Conservation (phyloP, 2,888 invertebrate genomes). For the Ditula angustiorana region DNA sequence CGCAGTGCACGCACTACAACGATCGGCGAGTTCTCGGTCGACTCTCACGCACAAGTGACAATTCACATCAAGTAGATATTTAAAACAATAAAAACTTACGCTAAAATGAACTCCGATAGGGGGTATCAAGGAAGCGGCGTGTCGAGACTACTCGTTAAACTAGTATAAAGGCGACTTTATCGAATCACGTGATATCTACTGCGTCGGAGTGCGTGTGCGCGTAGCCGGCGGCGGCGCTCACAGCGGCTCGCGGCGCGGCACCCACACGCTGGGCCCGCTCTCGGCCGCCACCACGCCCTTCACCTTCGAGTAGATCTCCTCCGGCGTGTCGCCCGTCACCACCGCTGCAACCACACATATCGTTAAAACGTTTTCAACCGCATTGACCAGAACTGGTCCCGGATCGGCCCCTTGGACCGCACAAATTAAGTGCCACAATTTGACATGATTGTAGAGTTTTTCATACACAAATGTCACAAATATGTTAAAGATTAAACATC, state of each 20-base stretch:
- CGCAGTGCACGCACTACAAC: constrained; percentile 65
- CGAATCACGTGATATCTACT: constrained; percentile 51
- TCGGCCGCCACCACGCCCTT: constrained; percentile 98
- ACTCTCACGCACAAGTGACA: constrained; percentile 68
- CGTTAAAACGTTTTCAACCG: too few relatives aligned
- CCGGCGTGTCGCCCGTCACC: constrained; percentile 98
- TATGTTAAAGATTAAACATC: too few relatives aligned
- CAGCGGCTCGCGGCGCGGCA: constrained; percentile 97
- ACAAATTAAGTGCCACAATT: too few relatives aligned
- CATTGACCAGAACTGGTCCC: too few relatives aligned
- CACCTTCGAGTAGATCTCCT: constrained; percentile 97
- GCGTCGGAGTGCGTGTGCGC: constrained; percentile 28
- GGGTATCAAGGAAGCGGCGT: constrained; percentile 70
- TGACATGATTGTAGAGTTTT: too few relatives aligned
- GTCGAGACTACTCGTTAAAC: constrained; percentile 56
- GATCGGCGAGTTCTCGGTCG: constrained; percentile 69
- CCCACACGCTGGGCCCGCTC: constrained; percentile 98
- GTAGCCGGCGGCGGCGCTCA: constrained; percentile 87
- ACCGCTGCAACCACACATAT: constrained; percentile 87
- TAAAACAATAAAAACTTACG: constrained; percentile 58
- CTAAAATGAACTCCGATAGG: constrained; percentile 63
- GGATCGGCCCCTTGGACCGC: too few relatives aligned
- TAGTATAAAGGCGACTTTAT: constrained; percentile 51
- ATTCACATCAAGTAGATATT: constrained; percentile 62
- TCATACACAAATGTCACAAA: too few relatives aligned